These are phyloP conservation scores for Trachelus iudaicus DNA, from an alignment of 2,888 invertebrate genomes.

Conservation along the genomic window DNA sequence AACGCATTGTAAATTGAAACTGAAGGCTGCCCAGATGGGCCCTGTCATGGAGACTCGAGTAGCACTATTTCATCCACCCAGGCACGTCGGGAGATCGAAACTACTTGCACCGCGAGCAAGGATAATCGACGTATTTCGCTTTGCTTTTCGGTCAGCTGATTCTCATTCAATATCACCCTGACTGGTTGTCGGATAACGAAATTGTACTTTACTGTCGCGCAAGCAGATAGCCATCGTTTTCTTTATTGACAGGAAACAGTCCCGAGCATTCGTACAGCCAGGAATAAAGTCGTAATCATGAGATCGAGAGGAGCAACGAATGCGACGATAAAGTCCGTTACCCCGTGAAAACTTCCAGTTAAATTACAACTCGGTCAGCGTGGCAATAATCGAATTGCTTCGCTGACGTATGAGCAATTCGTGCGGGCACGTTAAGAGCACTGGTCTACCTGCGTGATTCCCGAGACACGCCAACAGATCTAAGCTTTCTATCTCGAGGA, in stretches of 20 bases:
- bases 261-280: background rate
- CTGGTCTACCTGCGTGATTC: background rate
- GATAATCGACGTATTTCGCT: background rate
- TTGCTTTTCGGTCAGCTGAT: background rate
- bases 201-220: background rate
- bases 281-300: background rate
- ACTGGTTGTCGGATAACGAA: background rate
- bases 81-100: conserved; percentile 34
- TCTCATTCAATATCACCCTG: background rate
- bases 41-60: conserved; percentile 45
- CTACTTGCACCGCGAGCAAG: background rate
- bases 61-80: conserved; percentile 50
- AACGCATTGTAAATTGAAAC: conserved; percentile 55
- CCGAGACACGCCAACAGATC: background rate
- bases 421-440: background rate
- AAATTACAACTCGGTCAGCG: background rate
- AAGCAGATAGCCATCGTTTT: background rate
- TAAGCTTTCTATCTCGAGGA: background rate
- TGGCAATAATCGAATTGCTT: background rate
- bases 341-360: background rate
- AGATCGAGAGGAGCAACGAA: background rate
- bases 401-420: background rate
- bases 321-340: background rate
- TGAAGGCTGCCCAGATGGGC: conserved; percentile 52
- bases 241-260: background rate